Percentiles rank a stretch among this genome's conserved stretches.
phyloP scores from a whole-genome alignment of 2,113 vertebrate species.

The Patagioenas fasciata region DNA sequence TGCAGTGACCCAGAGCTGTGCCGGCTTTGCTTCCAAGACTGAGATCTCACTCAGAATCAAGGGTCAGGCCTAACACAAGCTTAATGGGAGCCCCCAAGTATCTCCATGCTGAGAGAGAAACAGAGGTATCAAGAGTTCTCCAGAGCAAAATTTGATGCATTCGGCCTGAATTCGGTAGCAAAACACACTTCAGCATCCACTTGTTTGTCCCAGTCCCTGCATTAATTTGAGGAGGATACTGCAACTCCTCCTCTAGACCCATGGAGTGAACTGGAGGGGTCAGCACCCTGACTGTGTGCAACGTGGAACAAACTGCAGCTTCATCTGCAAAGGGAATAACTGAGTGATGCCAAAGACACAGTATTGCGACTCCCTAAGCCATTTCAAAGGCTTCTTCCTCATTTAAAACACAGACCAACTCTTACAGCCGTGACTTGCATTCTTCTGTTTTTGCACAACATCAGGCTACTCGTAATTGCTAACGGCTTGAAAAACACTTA shows the following conservation, averaged over 20 bases:
- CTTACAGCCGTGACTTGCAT: background rate
- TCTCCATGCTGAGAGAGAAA: background rate
- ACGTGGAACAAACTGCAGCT: rapidly evolving
- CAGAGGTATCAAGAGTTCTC: too few relatives aligned
- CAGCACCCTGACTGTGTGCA: background rate
- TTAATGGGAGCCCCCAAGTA: background rate
- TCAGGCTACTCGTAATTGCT: background rate
- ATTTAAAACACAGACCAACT: rapidly evolving
- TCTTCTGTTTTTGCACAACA: background rate
- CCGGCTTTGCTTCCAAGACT: background rate
- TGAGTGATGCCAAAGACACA: background rate
- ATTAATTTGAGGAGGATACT: rapidly evolving
- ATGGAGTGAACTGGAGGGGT: rapidly evolving
- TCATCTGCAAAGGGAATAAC: rapidly evolving
- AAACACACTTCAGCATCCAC: background rate
- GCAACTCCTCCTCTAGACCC: background rate
- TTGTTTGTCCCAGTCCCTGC: rapidly evolving
- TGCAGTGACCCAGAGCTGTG: background rate
- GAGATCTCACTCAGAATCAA: background rate
- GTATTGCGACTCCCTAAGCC: background rate
- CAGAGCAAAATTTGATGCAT: background rate
- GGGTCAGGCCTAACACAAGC: background rate
- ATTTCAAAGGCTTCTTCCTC: background rate
- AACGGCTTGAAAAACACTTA: background rate
- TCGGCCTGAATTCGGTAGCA: background rate